Evolutionary conservation across 2,888 invertebrate species (phyloP).

Genomic region (Melieria omissa): DNA sequence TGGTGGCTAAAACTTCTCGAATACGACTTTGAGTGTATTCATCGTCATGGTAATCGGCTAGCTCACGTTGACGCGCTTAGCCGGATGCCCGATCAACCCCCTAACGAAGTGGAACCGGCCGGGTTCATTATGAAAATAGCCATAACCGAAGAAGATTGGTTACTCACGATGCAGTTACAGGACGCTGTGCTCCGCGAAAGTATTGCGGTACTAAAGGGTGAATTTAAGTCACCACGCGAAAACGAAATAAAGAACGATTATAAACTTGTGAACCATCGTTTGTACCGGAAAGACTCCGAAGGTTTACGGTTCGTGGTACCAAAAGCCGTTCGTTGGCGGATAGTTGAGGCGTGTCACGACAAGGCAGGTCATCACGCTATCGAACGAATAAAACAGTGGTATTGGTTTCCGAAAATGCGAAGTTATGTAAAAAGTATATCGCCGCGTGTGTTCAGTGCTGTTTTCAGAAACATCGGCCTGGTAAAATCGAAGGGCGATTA

Average conservation of each 20-base stretch:
- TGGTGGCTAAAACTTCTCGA: too few relatives aligned
- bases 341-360: too few relatives aligned
- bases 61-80: constrained; percentile 31
- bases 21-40: constrained; percentile 20
- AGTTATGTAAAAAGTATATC: too few relatives aligned
- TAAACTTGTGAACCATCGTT: constrained; percentile 31
- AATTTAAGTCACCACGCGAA: constrained; percentile 9
- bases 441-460: too few relatives aligned
- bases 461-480: too few relatives aligned
- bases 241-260: constrained; percentile 24
- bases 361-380: too few relatives aligned
- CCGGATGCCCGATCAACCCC: constrained; percentile 19
- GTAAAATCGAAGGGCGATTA: too few relatives aligned
- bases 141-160: constrained; percentile 30
- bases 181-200: constrained; percentile 30
- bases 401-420: too few relatives aligned
- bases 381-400: too few relatives aligned
- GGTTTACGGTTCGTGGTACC: constrained; percentile 35
- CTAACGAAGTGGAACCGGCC: constrained; percentile 26
- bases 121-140: constrained; percentile 22
- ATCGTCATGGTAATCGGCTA: constrained; percentile 24
- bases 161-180: constrained; percentile 39
- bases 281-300: constrained; percentile 23
- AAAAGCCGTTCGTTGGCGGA: too few relatives aligned
- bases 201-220: constrained; percentile 19